Evolutionary conservation across 35 echinoderm and acorn worm species (phyloP), one percentile per base, ranked within the genome.

Genomic region (Apostichopus japonicus): DNA sequence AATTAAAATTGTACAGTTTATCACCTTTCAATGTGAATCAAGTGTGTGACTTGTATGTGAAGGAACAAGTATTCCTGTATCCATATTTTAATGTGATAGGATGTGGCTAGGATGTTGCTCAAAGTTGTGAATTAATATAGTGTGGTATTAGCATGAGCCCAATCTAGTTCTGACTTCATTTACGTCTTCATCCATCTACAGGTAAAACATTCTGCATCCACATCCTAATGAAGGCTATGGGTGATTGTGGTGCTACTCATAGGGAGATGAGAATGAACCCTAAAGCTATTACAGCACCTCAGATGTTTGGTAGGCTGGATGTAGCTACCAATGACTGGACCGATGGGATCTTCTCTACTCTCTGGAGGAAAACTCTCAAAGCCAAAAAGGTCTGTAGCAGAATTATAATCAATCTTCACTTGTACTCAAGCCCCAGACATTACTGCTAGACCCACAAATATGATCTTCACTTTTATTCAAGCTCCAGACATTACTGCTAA

Each of bases 311-410:
- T 1, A 83, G 97, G 27, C 77, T 99, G 75, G 97, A 99, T 90
- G 97, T 99, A 22, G 97, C 97, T 11, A 99, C 97, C 77, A 99
- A 99, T 86, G 97, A 99, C 79, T 99, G 97, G 97, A 99, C 97
- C 5, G 97, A 99, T 80, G 97, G 97, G 54, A 99, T 99, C 92
- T 99, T 99, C 91, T 99, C 97, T 54, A 99, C 97, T 22, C 92
- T 99, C 4, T 99, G 97, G 97, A 96, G 97, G 59, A 99, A 99
- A 56, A 99, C 97, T 79, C 95, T 99, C 27, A 99, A 99, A 90
- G 93, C 95, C 33, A 99, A 99, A 86, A 99, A 99, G 95, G 97
- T 99, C 63, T 13, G 76, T 84, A 6, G 13, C 33, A 44, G 33
- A 44, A 0, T n/a, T 19, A 8, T 80, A 24, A 80, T 80, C 16